Evolutionary conservation across 2,113 vertebrate species (phyloP), one percentile per base, ranked within the genome.

Genomic region (Mellivora capensis): DNA sequence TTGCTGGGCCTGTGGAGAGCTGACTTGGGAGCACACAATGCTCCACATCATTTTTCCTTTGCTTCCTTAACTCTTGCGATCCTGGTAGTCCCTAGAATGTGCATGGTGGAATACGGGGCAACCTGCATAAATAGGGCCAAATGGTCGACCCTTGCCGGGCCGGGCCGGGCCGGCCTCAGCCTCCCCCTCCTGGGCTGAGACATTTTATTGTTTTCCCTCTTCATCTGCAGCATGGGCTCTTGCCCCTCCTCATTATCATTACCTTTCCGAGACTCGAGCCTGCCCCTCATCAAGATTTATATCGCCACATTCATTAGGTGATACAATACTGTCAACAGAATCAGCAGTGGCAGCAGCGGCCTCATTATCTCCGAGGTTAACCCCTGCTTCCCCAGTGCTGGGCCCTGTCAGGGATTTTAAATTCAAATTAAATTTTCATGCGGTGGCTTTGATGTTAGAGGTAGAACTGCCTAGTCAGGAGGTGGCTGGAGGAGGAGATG

Each of bases 361-460:
- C 97, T 98, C 97, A 98, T 98, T 98, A 98, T 84, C 96, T 97
- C 96, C 4, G 0, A 23, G 89, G 97, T 98, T 98, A 98, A 98
- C 97, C 97, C 98, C 97, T 97, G 96, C 96, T 49, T 98, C 91
- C 85, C 98, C 91, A 54, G 88, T 54, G 49, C 76, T 91, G 96
- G 97, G 62, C 95, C 90, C 95, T 95, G 97, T 93, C 97, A 96
- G 97, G 77, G 97, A 96, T 97, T 98, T 98, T 92, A 91, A 97
- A 98, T 98, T 97, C 95, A 98, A 98, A 98, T 98, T 98, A 97
- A 98, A 97, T 95, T 98, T 98, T 97, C 96, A 97, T 94, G 93
- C 13, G 0, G 93, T 47, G 15, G 97, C 98, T 98, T 97, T 98
- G 97, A 98, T 98, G 98, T 96, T 96, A 0, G 72, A 96, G 90